Conservation (phyloP, 2,888 invertebrate genomes). For the Hirtodrosophila alboralis region DNA sequence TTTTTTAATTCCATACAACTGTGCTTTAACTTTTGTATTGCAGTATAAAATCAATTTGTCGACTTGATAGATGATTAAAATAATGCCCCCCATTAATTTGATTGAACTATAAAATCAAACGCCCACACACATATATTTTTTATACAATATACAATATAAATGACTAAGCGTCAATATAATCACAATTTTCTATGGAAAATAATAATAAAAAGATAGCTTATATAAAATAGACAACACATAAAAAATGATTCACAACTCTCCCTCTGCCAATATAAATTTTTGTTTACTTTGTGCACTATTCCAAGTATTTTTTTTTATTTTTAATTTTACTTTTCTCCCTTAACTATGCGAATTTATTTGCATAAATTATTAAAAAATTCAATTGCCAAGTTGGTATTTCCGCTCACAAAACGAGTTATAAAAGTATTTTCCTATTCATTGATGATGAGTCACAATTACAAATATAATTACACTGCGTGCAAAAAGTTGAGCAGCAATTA, state of each 20-base stretch:
- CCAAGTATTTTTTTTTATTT: constrained; percentile 15
- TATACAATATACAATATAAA: too few relatives aligned
- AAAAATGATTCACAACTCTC: constrained; percentile 41
- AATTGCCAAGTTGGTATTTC: constrained; percentile 43
- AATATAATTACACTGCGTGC: constrained; percentile 31
- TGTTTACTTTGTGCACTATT: constrained; percentile 31
- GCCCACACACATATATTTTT: constrained; percentile 5
- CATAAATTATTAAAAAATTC: constrained; percentile 27
- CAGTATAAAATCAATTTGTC: constrained; percentile 10
- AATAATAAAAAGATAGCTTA: constrained; percentile 29
- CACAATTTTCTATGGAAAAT: constrained; percentile 37
- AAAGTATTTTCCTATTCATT: constrained; percentile 34
- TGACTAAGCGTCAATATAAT: constrained; percentile 50
- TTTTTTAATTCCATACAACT: too few relatives aligned
- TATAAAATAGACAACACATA: neutral
- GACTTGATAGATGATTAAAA: constrained; percentile 32
- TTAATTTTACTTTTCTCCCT: constrained; percentile 14
- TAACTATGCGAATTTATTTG: constrained; percentile 45
- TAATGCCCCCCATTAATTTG: constrained; percentile 35
- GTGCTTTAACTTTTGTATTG: constrained; percentile 6
- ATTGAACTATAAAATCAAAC: constrained; percentile 11
- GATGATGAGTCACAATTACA: constrained; percentile 30
- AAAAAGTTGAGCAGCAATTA: constrained; percentile 36
- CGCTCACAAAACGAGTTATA: constrained; percentile 29
- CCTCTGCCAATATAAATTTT: constrained; percentile 6